Evolutionary conservation across 2,888 invertebrate genomes (phyloP), one percentile per base, ranked within the genome.

Genomic region (Drosophila prostipennis): DNA sequence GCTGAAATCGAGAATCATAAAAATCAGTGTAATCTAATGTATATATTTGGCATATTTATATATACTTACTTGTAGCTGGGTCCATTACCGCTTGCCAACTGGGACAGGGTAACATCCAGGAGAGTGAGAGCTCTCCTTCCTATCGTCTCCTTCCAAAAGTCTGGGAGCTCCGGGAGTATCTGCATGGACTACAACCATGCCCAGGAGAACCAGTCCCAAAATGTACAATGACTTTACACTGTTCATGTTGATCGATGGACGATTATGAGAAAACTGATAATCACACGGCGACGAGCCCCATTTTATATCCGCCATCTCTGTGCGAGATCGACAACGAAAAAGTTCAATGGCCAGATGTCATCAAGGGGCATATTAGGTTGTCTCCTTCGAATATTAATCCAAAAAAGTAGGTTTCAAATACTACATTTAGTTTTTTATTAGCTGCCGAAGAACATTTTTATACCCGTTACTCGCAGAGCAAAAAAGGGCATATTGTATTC

Each of bases 21-120:
- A 19, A 42, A 42, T 42, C 2, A 42, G 19, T 42, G 10, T 0
- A 19, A 19, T 19, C 11, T 2, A 37, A 2, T 6, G 6, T 10
- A 19, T n/a, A n/a, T n/a, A n/a, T n/a, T n/a, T n/a, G n/a, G n/a
- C 13, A 19, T 6, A 11, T 5, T 11, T 19, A 29, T 29, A 29
- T 29, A 7, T 11, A n/a, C 48, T 40, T 19, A 81, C 87, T 64
- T 68, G 51, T 61, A 86, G 49, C 34, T 68, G n/a, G 84, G 78
- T 13, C 84, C 87, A 46, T 76, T 72, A 1, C 78, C 74, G 2
- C 59, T 57, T 6, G 73, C 61, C 58, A 81, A 7, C 10, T 61
- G 64, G 4, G 36, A 13, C 8, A 81, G 56, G 10, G 70, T 36
- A 6, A 11, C 10, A 16, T 80, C 19, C n/a, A 81, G 49, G 0